phyloP scores from a whole-genome alignment of 1,140 invertebrate genomes.

The Antheraea mylitta region DNA sequence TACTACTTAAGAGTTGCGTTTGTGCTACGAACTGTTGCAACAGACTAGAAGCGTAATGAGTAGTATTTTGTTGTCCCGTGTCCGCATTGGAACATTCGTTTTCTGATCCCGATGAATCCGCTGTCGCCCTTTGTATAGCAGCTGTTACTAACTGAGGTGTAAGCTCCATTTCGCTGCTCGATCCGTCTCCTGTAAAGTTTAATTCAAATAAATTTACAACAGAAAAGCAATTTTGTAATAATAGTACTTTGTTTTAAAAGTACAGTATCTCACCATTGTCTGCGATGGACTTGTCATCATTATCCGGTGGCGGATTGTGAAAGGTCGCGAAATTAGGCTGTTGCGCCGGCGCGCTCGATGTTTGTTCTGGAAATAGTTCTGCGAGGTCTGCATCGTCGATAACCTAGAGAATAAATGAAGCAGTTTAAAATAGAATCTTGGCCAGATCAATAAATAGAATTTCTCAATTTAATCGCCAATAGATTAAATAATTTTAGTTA shows the following conservation, averaged over 20 bases:
- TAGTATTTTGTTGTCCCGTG: slow-evolving; percentile 63
- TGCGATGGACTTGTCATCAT: slow-evolving; percentile 67
- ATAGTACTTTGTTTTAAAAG: not conserved
- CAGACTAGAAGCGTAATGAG: slow-evolving; percentile 80
- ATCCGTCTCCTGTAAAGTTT: slow-evolving; percentile 75
- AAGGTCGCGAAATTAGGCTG: slow-evolving; percentile 66
- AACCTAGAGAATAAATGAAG: slow-evolving; percentile 43
- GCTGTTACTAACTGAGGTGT: slow-evolving; percentile 84
- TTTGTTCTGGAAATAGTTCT: slow-evolving; percentile 75
- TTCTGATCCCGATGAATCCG: slow-evolving; percentile 82
- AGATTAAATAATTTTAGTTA: not conserved
- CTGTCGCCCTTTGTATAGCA: slow-evolving; percentile 83
- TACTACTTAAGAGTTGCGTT: slow-evolving; percentile 81
- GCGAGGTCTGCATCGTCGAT: slow-evolving; percentile 76
- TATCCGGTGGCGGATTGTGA: slow-evolving; percentile 49
- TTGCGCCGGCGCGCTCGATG: slow-evolving; percentile 69
- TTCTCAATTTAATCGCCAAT: not conserved
- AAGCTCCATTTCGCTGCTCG: slow-evolving; percentile 85
- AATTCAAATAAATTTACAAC: slow-evolving; percentile 11
- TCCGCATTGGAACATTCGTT: slow-evolving; percentile 78
- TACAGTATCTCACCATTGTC: slow-evolving; percentile 58
- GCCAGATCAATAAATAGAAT: too few relatives aligned
- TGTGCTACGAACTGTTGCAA: slow-evolving; percentile 83
- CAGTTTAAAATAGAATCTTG: not conserved
- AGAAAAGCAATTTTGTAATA: not conserved